Evolutionary conservation across 2,797 vertebrate genomes (phyloP).

Genomic region (Typhlichthys eigenmanni): DNA sequence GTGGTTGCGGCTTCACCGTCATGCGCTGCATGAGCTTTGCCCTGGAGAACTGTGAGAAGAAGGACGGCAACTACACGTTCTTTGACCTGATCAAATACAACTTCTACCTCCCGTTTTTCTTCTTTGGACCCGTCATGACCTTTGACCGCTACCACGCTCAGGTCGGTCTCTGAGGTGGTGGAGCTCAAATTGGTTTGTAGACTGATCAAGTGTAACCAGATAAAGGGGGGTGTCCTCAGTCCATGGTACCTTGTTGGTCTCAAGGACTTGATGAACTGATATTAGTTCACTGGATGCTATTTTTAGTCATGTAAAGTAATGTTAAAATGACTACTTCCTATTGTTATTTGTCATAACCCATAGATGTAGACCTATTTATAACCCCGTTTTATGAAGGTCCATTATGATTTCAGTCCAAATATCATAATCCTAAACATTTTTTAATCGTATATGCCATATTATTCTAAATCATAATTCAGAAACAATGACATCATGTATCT

Average conservation of each 20-base stretch:
- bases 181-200: neutral
- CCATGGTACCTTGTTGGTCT: too few relatives aligned
- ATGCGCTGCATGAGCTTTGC: constrained; percentile 96
- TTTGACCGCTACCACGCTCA: constrained; percentile 91
- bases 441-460: too few relatives aligned
- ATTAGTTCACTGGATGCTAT: neutral
- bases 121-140: constrained; percentile 96
- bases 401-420: neutral
- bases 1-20: constrained; percentile 90
- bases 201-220: neutral
- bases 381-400: neutral
- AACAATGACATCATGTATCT: neutral
- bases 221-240: too few relatives aligned
- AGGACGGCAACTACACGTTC: constrained; percentile 86
- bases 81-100: constrained; percentile 94
- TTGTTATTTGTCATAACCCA: too few relatives aligned
- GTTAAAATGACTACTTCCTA: neutral
- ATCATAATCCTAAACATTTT: too few relatives aligned
- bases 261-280: too few relatives aligned
- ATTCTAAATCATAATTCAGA: neutral
- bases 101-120: constrained; percentile 99
- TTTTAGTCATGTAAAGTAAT: neutral
- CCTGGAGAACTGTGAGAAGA: constrained; percentile 87
- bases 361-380: too few relatives aligned
- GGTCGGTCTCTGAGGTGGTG: constrained; percentile 70